Base-by-base conservation (phyloP, 2,888 invertebrate species). In the Antitype chi region DNA sequence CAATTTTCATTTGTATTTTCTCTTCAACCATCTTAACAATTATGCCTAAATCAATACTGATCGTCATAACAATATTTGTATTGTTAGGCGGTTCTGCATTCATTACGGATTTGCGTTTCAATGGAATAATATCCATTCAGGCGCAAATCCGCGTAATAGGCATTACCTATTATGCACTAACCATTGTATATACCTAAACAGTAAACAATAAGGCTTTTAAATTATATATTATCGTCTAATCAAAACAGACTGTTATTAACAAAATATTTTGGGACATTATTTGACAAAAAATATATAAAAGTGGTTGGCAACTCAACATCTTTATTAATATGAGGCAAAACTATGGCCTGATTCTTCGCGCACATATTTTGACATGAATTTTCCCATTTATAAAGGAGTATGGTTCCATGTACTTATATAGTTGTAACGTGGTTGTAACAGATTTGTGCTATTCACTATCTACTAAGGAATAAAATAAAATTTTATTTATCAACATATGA, bases 91-190 rank as follows among this genome's bases (percentile, higher is more conserved):
- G 47, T 70, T 70, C 69, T 76, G 74, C 76, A 81, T 85, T 81
- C 74, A 85, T 84, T 66, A 77, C 53, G 62, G 78, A 78, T 85
- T 78, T 77, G 70, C 70, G 68, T 75, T 78, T 81, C 74, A 85
- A 78, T 85, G 71, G 81, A 76, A 84, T 85, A 80, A 72, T 84
- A 70, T 74, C 70, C 59, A 86, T 85, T 84, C 68, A 75, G 59
- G 68, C 76, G 78, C 76, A 86, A 85, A 85, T 85, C 84, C 63
- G 72, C 81, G 78, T 78, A 85, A 82, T 77, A 82, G 80, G 78
- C 66, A 82, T 75, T 80, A 57, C 66, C 81, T 67, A 85, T 73
- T 76, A 84, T 64, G 75, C 75, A 62, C 77, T 81, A 60, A 57
- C 66, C 73, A 67, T 28, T 74, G 69, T 76, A 72, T 72, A 85